Base-by-base conservation (phyloP, 1,140 invertebrate genomes). In the Drosophila lacteicornis region DNA sequence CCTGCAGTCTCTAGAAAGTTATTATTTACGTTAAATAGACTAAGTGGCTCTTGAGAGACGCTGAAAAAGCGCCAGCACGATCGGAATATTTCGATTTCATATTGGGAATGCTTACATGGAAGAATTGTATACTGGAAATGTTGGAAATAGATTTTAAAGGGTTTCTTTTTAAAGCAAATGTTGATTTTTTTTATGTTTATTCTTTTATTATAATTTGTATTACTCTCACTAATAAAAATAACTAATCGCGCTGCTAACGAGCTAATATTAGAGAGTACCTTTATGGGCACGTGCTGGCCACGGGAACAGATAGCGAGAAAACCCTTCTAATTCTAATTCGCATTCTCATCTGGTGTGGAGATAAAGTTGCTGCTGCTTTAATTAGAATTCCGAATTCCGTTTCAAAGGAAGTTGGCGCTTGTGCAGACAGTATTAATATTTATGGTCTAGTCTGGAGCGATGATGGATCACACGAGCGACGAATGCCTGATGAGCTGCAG, bases 371-470 rank as follows among this genome's bases (percentile, higher is more conserved):
- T 88, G 78, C 77, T 80, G 84, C 76, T 85, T 84, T 90, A 90
- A 90, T 88, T 88, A 79, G 81, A 88, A 88, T 88, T 90, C 86
- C 80, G 81, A 88, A 90, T 88, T 71, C 66, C 53, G 80, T 88
- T 87, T 87, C 84, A 88, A 82, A 88, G 80, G 84, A 83, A 87
- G 84, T 80, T 88, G 84, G 84, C 84, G 85, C 84, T 88, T 86
- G 84, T 88, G 58, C 74, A 59, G 62, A 73, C 38, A 74, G 67
- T 80, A 87, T 87, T 87, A 87, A 88, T 87, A 87, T 87, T 87
- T 78, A 87, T 87, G 66, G 84, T 60, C 73, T 67, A 88, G 84
- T 86, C 77, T 81, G 82, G 75, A 65, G 69, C 65, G 59, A 63
- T 75, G 70, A 76, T 65, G 69, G 75, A 70, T 61, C 55, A 77